These are phyloP conservation scores for Dynastes hyllus DNA, from an alignment of 2,888 invertebrate genomes.

Conservation along the genomic window DNA sequence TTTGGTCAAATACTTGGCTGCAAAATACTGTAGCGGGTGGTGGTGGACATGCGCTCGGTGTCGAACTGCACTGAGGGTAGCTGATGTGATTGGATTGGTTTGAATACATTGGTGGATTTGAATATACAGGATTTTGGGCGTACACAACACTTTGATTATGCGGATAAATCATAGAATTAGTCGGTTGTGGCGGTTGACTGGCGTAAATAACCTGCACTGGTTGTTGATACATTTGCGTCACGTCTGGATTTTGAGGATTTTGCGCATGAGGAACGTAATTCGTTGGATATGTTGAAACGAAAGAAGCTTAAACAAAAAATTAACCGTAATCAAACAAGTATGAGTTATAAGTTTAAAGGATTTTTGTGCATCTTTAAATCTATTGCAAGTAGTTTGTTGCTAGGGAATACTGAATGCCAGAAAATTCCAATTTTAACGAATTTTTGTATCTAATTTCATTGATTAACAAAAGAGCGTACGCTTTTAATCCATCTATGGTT, in stretches of 20 bases:
- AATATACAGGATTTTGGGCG: conserved; percentile 48
- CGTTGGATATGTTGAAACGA: conserved; percentile 54
- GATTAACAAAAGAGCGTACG: too few relatives aligned
- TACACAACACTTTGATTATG: conserved; percentile 60
- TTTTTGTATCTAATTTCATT: too few relatives aligned
- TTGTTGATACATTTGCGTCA: conserved; percentile 57
- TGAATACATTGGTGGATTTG: conserved; percentile 33
- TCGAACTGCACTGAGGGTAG: conserved; percentile 44
- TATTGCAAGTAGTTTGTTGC: too few relatives aligned
- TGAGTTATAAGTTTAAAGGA: too few relatives aligned
- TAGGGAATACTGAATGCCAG: too few relatives aligned
- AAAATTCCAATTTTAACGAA: too few relatives aligned
- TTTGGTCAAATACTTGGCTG: conserved; percentile 51
- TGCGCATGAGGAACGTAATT: conserved; percentile 50
- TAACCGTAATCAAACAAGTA: too few relatives aligned
- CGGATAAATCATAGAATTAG: conserved; percentile 62
- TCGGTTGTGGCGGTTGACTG: conserved; percentile 53
- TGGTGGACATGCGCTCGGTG: conserved; percentile 28
- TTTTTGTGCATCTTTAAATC: too few relatives aligned
- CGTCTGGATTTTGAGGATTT: conserved; percentile 54
- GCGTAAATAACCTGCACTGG: conserved; percentile 58
- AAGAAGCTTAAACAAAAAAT: conserved; percentile 57
- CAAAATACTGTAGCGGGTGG: conserved; percentile 37
- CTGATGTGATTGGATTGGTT: conserved; percentile 41
- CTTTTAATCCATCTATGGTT: too few relatives aligned